Conservation (phyloP, 2,113 vertebrate species). For the Hippolais icterina region DNA sequence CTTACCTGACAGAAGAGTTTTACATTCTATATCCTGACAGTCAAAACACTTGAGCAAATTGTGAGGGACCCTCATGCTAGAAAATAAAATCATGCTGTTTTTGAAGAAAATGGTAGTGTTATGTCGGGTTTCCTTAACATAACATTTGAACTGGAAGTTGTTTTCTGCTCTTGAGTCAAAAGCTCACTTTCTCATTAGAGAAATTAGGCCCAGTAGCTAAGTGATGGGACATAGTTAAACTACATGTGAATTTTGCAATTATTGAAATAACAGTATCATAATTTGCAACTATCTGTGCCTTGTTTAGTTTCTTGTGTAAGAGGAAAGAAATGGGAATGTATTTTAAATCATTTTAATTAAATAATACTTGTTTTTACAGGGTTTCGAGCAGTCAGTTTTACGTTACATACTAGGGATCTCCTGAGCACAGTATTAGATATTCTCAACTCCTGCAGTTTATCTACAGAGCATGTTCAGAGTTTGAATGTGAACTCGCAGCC, state of each 20-base stretch:
- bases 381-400: conserved; percentile 92
- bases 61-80: neutral
- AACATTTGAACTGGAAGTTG: neutral
- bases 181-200: neutral
- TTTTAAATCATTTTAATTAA: neutral
- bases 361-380: conserved; percentile 75
- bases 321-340: neutral
- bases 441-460: conserved; percentile 91
- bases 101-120: neutral
- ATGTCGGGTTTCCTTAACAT: neutral
- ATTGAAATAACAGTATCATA: neutral
- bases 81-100: neutral
- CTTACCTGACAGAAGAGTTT: neutral
- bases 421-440: conserved; percentile 89
- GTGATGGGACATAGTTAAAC: neutral
- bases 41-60: neutral
- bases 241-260: neutral
- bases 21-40: neutral
- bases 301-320: neutral
- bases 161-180: neutral
- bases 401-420: conserved; percentile 85
- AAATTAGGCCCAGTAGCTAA: neutral
- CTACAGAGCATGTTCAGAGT: conserved; percentile 84
- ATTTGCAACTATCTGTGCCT: neutral
- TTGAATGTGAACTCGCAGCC: conserved; percentile 47